Evolutionary conservation across 1,140 invertebrate genomes (phyloP).

Genomic region (Marisa cornuarietis): DNA sequence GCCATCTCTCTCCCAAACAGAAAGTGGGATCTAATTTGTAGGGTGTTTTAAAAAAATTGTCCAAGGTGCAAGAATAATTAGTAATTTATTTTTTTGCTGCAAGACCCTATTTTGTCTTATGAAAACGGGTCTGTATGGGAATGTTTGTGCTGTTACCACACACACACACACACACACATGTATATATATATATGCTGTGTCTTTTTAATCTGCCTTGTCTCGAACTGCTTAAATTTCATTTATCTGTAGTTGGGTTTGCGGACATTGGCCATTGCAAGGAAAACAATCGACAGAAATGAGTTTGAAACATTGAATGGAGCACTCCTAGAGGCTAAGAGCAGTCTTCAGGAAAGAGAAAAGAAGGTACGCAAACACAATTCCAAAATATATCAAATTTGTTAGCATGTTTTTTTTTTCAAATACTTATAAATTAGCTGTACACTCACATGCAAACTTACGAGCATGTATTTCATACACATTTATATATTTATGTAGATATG

Average conservation of each 20-base stretch:
- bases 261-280: slow-evolving; percentile 71
- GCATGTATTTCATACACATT: background rate
- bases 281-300: slow-evolving; percentile 60
- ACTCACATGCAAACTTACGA: background rate
- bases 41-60: background rate
- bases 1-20: background rate
- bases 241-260: slow-evolving; percentile 70
- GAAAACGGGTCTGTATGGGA: background rate
- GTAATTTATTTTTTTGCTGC: background rate
- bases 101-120: background rate
- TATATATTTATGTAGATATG: background rate
- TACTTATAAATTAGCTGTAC: background rate
- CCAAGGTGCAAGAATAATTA: background rate
- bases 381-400: background rate
- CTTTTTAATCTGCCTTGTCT: background rate
- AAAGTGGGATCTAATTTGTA: background rate
- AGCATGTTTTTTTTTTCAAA: background rate
- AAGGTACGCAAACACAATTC: slow-evolving; percentile 44
- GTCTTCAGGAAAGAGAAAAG: slow-evolving; percentile 66
- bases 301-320: slow-evolving; percentile 55
- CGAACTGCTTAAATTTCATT: background rate
- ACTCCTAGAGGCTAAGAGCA: slow-evolving; percentile 65
- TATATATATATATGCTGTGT: no score
- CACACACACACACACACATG: no score
- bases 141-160: no score